Conservation (phyloP, 2,888 invertebrate species). For the Phymatocera aterrima region DNA sequence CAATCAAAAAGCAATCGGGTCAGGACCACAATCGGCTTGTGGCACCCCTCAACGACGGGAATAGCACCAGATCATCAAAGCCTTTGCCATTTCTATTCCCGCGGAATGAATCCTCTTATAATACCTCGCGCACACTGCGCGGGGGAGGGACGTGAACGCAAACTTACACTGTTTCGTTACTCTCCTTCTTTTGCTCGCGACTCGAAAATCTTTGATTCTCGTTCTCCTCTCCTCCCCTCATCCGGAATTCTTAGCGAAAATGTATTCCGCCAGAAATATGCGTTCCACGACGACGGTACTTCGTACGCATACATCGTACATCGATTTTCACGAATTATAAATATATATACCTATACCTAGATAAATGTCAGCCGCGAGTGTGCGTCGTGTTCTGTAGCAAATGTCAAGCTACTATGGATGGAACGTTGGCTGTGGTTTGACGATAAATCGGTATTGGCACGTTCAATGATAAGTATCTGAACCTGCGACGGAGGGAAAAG, state of each 20-base stretch:
- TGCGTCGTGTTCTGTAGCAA: not conserved
- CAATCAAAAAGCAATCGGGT: slow-evolving; percentile 44
- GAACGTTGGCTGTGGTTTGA: slow-evolving; percentile 18
- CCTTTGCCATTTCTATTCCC: slow-evolving; percentile 5
- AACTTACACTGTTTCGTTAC: not conserved
- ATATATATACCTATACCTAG: not conserved
- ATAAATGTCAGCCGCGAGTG: not conserved
- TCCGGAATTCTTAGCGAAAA: too few relatives aligned
- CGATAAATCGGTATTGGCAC: slow-evolving; percentile 41
- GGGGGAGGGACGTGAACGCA: not conserved
- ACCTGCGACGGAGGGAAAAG: not conserved
- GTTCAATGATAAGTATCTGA: slow-evolving; percentile 39
- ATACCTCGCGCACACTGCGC: not conserved
- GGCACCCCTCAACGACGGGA: slow-evolving; percentile 36
- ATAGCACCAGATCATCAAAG: slow-evolving; percentile 19
- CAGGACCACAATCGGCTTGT: slow-evolving; percentile 43
- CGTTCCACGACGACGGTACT: too few relatives aligned
- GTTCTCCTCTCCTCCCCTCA: too few relatives aligned
- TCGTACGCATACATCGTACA: too few relatives aligned
- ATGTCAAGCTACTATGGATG: not conserved
- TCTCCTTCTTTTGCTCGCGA: too few relatives aligned
- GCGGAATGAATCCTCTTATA: slow-evolving; percentile 3
- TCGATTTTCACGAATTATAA: too few relatives aligned
- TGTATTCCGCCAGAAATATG: too few relatives aligned
- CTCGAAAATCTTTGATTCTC: too few relatives aligned